Evolutionary conservation across 1,140 invertebrate species (phyloP), one percentile per base, ranked within the genome.

Genomic region (Drosophila sturtevanti): DNA sequence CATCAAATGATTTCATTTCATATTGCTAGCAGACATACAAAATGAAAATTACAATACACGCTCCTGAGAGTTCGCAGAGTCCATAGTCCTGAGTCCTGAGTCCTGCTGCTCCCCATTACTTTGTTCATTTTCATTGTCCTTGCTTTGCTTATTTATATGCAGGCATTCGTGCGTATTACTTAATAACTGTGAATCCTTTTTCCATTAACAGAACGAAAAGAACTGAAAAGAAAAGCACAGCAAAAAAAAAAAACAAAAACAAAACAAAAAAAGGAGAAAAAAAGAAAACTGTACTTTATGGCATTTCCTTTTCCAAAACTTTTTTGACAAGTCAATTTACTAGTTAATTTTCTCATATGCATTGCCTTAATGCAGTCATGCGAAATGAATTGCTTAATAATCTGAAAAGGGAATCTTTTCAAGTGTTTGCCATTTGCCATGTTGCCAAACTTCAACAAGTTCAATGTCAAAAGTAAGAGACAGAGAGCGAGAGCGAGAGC

Each of bases 321-420:
- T 14, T 63, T 89, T 79, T 77, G 78, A 90, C 86, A 89, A 89
- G 79, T 89, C 86, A 86, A 89, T 89, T 89, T 81, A 78, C 69
- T 74, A 79, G 86, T 85, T 89, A 81, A 89, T 85, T 89, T 21
- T 48, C 41, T 89, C 77, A 86, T 85, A 75, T 85, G 81, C 78
- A 66, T 76, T 75, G 72, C 72, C 34, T 14, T 4, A 31, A 56
- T 41, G 34, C 73, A 66, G 63, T 80, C 72, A 74, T 73, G 73
- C 74, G 67, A 77, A 27, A 52, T 86, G 41, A 87, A 86, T 86
- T 86, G 82, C 74, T 67, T 75, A 71, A 87, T 85, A 85, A 81
- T 81, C 72, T 72, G 22, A 31, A 65, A 22, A 65, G 27, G 16
- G 12, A 60, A 18, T 31, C 21, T 56, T 9, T 4, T 0, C 12